Base-by-base conservation (phyloP, 1,140 invertebrate genomes). In the Lineus longissimus region DNA sequence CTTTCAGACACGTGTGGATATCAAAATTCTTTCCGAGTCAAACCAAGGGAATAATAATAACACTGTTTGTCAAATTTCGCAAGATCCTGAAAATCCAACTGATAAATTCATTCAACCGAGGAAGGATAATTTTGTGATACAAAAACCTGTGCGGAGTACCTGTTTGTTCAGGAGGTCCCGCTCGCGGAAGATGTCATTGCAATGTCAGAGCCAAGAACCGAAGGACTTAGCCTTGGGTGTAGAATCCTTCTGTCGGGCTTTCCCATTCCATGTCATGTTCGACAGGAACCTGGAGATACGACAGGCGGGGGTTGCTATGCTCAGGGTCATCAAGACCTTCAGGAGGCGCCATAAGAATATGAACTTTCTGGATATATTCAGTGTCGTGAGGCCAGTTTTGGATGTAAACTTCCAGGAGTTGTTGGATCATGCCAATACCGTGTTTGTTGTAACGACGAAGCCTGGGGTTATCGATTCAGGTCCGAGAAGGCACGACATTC, bases 231-330 rank as follows among this genome's bases (percentile, higher is more conserved):
- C 56, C 11, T 31, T 95, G 55, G 91, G 89, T 74, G 91, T 92
- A 22, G 86, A 89, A 19, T 95, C 93, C 15, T 97, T 97, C 82
- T 95, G 93, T 78, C 87, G 90, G 58, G 89, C 95, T 1, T 97
- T 97, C 81, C 95, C 95, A 15, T 97, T 97, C 79, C 94, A 97
- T 79, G 82, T 97, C 65, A 89, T 96, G 87, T 97, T 97, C 76
- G 89, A 96, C 75, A 86, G 90, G 17, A 85, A 92, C 63, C 85
- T 96, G 79, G 87, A 85, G 70, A 90, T 96, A 69, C 87, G 91
- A 33, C 93, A 95, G 84, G 90, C 71, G 7, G 95, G 95, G 33
- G 88, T 88, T 55, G 92, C 94, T 0, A 89, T 97, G 25, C 87
- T 89, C 2, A 86, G 93, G 51, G 87, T 95, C 11, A 87, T 96